Base-by-base conservation (phyloP, 2,888 invertebrate genomes). In the Malthinus flaveolus region DNA sequence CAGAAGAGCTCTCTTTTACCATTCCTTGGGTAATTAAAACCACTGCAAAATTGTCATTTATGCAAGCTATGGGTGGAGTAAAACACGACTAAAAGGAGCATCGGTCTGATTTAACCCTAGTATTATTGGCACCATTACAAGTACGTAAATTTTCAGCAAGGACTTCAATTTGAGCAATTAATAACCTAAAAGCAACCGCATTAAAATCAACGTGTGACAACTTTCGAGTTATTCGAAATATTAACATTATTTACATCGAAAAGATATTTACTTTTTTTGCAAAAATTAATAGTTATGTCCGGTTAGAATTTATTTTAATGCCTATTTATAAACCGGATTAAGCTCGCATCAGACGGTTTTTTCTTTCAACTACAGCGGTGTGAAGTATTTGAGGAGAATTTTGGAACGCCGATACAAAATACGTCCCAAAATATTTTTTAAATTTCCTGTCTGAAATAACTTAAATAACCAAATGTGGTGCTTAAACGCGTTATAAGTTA, bases 261-360 rank as follows among this genome's bases (percentile, higher is more conserved):
- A 39, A 39, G 9, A 39, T 39, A 15, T 39, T 39, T 39, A 11
- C 13, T 6, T n/a, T 31, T 44, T 53, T 53, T 33, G 47, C 48
- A 55, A 49, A 55, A 55, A 55, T 55, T 42, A 55, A 47, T 44
- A 23, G 47, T 37, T 11, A 36, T 44, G 54, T 48, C 54, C 47
- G 39, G 33, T 34, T 49, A 42, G 33, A 55, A 55, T 55, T 55
- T 55, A 55, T 55, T 58, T 44, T 53, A 58, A 53, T 49, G 11
- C 53, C 45, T 58, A 58, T 58, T 58, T 58, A 53, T 58, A 58
- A 58, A 58, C 58, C 58, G 58, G 58, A 48, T 58, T 58, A 58
- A 58, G 48, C 57, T 47, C 37, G 48, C 46, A 34, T 44, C 49
- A 52, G 52, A 53, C 52, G 51, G 32, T 58, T 53, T 53, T 56